These are phyloP conservation scores for Pseudoips prasinana DNA, from an alignment of 2,888 invertebrate species.

Conservation along the genomic window DNA sequence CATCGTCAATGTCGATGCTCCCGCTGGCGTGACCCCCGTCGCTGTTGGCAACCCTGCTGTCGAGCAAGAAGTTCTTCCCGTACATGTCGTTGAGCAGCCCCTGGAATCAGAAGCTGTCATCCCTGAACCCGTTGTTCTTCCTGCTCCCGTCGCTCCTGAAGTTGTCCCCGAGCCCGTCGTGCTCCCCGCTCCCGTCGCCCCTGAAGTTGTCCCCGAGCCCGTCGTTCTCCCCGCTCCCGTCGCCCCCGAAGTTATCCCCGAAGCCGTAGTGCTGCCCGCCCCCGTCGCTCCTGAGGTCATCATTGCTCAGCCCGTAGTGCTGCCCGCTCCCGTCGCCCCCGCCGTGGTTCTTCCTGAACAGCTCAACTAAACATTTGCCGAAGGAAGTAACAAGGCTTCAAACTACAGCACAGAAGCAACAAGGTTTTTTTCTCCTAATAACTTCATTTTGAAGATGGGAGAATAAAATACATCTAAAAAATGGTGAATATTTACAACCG, in stretches of 20 bases:
- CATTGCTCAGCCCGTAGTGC: slow-evolving; percentile 11
- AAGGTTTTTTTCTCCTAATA: slow-evolving; percentile 2
- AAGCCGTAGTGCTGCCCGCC: slow-evolving; percentile 12
- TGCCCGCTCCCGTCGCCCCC: slow-evolving; percentile 19
- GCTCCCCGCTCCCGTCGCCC: slow-evolving; percentile 12
- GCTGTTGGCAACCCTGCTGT: slow-evolving; percentile 4
- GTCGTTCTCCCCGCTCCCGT: slow-evolving; percentile 8
- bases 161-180: slow-evolving; percentile 16
- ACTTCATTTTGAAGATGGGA: slow-evolving; percentile 23
- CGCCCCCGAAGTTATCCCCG: slow-evolving; percentile 16
- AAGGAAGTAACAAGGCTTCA: not conserved
- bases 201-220: slow-evolving; percentile 15
- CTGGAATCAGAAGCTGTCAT: slow-evolving; percentile 1
- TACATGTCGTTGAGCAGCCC: not conserved
- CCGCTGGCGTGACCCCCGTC: slow-evolving; percentile 17
- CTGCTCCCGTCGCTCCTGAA: slow-evolving; percentile 9
- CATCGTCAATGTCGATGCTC: slow-evolving; percentile 51
- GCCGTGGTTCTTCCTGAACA: slow-evolving; percentile 20
- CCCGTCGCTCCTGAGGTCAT: slow-evolving; percentile 18
- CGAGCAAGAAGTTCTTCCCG: slow-evolving; percentile 2
- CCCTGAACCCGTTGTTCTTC: slow-evolving; percentile 1
- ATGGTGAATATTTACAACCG: not conserved
- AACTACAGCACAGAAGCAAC: not conserved
- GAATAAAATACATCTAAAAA: slow-evolving; percentile 29
- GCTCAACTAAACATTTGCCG: slow-evolving; percentile 18